A percentile compares a stretch with the other conserved stretches of the same genome.
phyloP scores from a whole-genome alignment of 2,113 vertebrate species.

The Ciconia stormi region DNA sequence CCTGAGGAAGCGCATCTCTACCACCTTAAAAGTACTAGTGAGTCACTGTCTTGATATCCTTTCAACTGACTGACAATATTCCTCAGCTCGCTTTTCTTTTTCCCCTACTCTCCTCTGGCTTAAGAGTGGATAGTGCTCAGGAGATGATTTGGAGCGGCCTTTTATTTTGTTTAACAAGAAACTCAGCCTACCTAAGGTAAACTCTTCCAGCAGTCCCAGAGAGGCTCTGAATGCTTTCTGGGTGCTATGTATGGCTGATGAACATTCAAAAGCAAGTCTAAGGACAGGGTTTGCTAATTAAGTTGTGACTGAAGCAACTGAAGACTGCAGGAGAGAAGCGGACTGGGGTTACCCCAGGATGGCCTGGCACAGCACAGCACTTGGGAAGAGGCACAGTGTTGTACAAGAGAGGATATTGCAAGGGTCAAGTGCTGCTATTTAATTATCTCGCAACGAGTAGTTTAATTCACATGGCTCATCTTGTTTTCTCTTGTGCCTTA shows the following conservation, averaged over 20 bases:
- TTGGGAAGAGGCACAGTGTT: neutral
- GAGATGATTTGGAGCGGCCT: neutral
- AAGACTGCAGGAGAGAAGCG: neutral
- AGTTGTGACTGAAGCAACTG: neutral
- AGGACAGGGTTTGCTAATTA: neutral
- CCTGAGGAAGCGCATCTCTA: neutral
- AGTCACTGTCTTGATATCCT: neutral
- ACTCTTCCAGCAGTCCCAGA: neutral
- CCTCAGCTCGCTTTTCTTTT: neutral
- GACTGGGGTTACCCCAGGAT: neutral
- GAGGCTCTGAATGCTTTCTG: neutral
- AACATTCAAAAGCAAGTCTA: neutral
- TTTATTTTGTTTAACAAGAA: neutral
- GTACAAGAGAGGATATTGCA: neutral
- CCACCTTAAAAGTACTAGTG: neutral
- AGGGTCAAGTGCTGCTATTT: neutral
- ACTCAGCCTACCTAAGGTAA: neutral
- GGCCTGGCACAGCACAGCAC: neutral
- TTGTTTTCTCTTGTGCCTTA: neutral
- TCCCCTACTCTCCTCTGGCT: neutral
- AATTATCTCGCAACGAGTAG: rapidly evolving
- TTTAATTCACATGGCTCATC: neutral
- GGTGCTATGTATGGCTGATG: neutral
- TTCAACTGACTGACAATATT: neutral
- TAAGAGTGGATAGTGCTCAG: neutral